Evolutionary conservation across 1,140 invertebrate genomes (phyloP), one percentile per base, ranked within the genome.

Genomic region (Drosophila rufa): DNA sequence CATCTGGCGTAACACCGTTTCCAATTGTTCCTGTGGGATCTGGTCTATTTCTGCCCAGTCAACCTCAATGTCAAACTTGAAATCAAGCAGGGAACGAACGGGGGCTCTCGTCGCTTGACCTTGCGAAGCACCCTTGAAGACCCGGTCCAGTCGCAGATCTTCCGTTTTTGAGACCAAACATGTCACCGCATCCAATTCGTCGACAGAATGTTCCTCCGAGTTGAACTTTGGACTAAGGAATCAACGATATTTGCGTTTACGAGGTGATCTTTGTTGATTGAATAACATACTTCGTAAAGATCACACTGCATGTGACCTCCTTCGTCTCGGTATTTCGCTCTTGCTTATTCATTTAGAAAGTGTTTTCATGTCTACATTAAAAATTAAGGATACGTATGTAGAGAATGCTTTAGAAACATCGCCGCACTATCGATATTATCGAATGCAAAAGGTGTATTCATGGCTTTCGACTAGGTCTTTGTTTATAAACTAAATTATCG

Each of bases 1-100:
- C 77, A 91, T 92, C 17, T 87, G 79, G 6, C 82, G 77, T 3
- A 92, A 40, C 1, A 92, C 42, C 4, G 42, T n/a, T 3, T 36
- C 47, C 14, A 92, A 11, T 2, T 62, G 25, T 15, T 65, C 36
- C 55, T 92, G 92, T 2, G 56, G 15, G 0, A 75, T 77, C 46
- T 91, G 87, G 12, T 71, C 55, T 9, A 87, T 79, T 3, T 27
- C 65, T 14, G 75, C 61, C 25, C 76, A 36, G 33, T 36, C 33
- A 11, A 11, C 9, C 11, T 11, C 11, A 11, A 3, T 11, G 9
- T 36, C 82, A 30, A 82, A 87, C 17, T 75, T 82, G 4, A 67
- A 67, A 9, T 82, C 79, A 22, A 80, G 74, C 0, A 87, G 51
- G 11, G 83, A 87, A 2, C 70, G 79, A 76, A 68, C 76, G 11